These are phyloP conservation scores for Papilio aristodemus DNA, from an alignment of 1,140 invertebrate genomes.

Conservation along the genomic window DNA sequence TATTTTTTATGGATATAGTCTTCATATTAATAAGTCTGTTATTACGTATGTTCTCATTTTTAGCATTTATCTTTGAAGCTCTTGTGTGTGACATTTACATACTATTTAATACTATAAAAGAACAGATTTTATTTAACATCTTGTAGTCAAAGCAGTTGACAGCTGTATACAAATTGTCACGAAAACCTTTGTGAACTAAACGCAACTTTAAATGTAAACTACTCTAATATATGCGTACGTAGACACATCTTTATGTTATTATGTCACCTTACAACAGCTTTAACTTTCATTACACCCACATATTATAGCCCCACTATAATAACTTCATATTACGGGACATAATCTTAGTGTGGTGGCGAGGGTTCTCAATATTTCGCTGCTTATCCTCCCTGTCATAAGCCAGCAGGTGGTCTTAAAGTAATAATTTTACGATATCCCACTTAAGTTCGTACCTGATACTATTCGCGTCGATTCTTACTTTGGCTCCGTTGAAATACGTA, in stretches of 20 bases:
- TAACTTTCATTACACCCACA: constrained; percentile 26
- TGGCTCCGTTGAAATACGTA: constrained; percentile 1
- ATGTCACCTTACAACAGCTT: constrained; percentile 28
- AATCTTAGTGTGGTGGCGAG: constrained; percentile 41
- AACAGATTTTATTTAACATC: no score
- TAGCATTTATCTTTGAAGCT: no score
- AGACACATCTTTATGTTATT: constrained; percentile 18
- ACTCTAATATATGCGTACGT: neutral
- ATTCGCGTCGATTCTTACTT: constrained; percentile 29
- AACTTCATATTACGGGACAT: constrained; percentile 46
- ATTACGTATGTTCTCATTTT: no score
- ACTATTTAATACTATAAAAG: no score
- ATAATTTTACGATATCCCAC: constrained; percentile 62
- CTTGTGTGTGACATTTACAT: no score
- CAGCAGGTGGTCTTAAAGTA: constrained; percentile 55
- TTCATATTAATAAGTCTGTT: no score
- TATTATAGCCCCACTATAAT: constrained; percentile 37
- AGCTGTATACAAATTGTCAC: no score
- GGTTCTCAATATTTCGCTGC: constrained; percentile 50
- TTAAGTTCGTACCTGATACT: constrained; percentile 44
- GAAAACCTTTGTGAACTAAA: neutral
- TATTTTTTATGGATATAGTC: no score
- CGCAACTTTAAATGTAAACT: neutral
- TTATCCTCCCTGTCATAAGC: constrained; percentile 53
- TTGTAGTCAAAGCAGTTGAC: no score